phyloP scores from a whole-genome alignment of 2,888 invertebrate genomes.

The Resseliella maxima region DNA sequence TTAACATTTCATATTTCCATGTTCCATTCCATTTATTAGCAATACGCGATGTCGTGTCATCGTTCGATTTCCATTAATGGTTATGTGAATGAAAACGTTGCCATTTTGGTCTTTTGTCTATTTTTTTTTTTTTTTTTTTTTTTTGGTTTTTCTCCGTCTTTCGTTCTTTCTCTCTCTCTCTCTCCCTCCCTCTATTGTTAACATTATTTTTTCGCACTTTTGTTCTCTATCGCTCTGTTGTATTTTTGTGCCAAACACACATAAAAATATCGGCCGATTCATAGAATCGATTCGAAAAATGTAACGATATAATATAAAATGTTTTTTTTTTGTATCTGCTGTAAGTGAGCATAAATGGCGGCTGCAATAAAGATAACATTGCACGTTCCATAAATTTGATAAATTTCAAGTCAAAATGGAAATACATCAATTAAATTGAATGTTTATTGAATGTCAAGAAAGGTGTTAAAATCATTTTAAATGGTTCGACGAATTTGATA shows the following conservation, averaged over 20 bases:
- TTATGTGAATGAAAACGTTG: not conserved
- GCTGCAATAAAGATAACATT: constrained; percentile 24
- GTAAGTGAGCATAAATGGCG: not conserved
- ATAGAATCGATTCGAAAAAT: not conserved
- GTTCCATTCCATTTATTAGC: constrained; percentile 3
- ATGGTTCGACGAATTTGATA: not conserved
- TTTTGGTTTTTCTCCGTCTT: too few relatives aligned
- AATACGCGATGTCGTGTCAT: constrained; percentile 12
- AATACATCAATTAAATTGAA: constrained; percentile 12
- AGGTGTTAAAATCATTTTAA: constrained; percentile 18
- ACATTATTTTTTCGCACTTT: too few relatives aligned
- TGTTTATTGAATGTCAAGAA: not conserved
- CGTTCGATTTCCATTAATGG: constrained; percentile 44
- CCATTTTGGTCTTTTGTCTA: constrained; percentile 18
- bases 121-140: not conserved
- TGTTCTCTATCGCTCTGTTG: too few relatives aligned
- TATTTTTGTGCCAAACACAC: too few relatives aligned
- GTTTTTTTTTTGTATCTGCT: not conserved
- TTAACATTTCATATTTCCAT: constrained; percentile 41
- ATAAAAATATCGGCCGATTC: not conserved
- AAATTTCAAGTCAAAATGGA: not conserved
- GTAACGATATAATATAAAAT: not conserved
- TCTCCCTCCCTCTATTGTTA: not conserved
- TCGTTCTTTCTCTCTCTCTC: not conserved
- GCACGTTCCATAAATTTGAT: constrained; percentile 38